These are phyloP conservation scores for Troglohyphantes excavatus DNA, from an alignment of 2,888 invertebrate genomes.

Conservation along the genomic window DNA sequence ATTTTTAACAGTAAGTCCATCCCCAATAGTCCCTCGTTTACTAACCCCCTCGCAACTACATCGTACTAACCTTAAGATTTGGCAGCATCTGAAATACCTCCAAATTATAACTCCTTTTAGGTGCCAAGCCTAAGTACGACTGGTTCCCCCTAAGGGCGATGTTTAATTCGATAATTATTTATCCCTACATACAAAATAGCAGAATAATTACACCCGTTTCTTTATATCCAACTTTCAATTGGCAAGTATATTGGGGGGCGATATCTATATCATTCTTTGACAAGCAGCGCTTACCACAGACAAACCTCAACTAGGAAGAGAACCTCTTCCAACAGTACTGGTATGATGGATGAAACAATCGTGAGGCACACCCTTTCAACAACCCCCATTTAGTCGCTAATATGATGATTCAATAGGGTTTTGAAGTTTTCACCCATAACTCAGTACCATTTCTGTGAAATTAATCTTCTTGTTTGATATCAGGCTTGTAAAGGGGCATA, in stretches of 20 bases:
- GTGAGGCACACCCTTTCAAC: constrained; percentile 67
- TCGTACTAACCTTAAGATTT: too few species aligned
- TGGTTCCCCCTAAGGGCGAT: too few species aligned
- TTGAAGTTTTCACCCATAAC: constrained; percentile 47
- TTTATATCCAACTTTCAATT: constrained; percentile 4
- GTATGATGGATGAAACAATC: constrained; percentile 67
- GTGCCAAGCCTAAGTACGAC: too few species aligned
- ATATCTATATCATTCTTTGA: not conserved
- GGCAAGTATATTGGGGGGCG: not conserved
- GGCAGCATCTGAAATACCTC: too few species aligned
- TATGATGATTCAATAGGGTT: constrained; percentile 65
- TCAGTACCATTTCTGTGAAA: constrained; percentile 42
- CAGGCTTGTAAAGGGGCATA: constrained; percentile 26
- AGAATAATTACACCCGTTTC: too few species aligned
- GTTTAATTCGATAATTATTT: too few species aligned
- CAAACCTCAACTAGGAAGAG: not conserved
- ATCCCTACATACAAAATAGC: too few species aligned
- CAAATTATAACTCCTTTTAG: too few species aligned
- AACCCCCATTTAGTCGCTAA: constrained; percentile 60
- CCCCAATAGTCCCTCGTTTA: too few species aligned
- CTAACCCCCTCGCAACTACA: too few species aligned
- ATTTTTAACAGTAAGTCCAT: too few species aligned
- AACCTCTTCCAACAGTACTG: not conserved
- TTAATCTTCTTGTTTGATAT: constrained; percentile 63
- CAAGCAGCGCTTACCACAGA: not conserved